A percentile compares a stretch with the other conserved stretches of the same genome.
Conservation (phyloP, 2,113 vertebrate species). For the Pollachius pollachius region DNA sequence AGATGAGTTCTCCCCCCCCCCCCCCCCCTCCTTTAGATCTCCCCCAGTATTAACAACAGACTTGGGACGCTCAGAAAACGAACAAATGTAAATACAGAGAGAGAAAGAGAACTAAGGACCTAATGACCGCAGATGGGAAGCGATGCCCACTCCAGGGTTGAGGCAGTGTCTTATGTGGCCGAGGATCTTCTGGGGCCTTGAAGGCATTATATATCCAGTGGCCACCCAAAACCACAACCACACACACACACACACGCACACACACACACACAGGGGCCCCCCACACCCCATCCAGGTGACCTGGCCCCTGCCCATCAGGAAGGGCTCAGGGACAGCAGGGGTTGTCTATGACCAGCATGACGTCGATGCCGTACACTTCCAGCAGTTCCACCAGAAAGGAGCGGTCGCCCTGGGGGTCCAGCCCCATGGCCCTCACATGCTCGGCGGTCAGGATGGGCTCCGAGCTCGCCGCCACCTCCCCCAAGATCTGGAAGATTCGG, state of each 20-base stretch:
- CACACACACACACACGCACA: background rate
- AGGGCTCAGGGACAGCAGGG: conserved; percentile 88
- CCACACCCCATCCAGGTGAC: no score
- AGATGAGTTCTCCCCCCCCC: no score
- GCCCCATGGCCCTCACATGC: conserved; percentile 92
- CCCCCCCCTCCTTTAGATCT: background rate
- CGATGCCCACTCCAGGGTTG: conserved; percentile 22
- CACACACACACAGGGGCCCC: no score
- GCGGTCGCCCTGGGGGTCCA: conserved; percentile 93
- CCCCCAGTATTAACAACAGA: background rate
- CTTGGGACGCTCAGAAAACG: background rate
- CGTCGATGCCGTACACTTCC: conserved; percentile 92
- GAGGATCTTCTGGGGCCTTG: conserved; percentile 20
- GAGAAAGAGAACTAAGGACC: conserved; percentile 14
- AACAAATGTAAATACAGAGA: conserved; percentile 27
- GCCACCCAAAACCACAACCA: background rate
- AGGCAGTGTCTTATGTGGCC: conserved; percentile 56
- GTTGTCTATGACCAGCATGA: conserved; percentile 94
- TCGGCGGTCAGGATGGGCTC: conserved; percentile 92
- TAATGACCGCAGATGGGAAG: conserved; percentile 19
- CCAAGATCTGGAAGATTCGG: conserved; percentile 93
- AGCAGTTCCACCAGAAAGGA: conserved; percentile 92
- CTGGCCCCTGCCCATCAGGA: background rate
- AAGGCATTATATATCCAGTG: conserved; percentile 44
- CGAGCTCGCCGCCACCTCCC: conserved; percentile 86